Percentiles rank a stretch among this genome's conserved stretches.
phyloP scores from a whole-genome alignment of 1,140 invertebrate genomes.

The Drosophila dunni region DNA sequence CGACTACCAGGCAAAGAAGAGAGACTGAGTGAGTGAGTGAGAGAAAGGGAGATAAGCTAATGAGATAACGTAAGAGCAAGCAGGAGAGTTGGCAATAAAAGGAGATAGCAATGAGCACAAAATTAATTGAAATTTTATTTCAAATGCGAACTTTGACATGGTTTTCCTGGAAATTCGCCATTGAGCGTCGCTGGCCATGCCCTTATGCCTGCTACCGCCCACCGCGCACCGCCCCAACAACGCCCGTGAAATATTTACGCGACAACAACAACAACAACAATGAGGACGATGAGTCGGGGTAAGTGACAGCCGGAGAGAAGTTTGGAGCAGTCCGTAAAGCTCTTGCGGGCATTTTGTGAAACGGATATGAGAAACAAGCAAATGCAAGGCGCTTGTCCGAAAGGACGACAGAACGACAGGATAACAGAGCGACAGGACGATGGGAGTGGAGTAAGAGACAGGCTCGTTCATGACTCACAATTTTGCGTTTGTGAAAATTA shows the following conservation, averaged over 20 bases:
- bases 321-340: constrained; percentile 27
- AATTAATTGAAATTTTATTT: constrained; percentile 74
- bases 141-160: constrained; percentile 68
- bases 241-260: constrained; percentile 60
- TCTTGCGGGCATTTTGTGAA: constrained; percentile 77
- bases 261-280: constrained; percentile 35
- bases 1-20: constrained; percentile 6
- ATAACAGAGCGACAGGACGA: not conserved
- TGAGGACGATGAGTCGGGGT: constrained; percentile 15
- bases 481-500: constrained; percentile 77
- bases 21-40: not conserved
- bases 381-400: constrained; percentile 56
- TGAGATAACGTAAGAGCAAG: constrained; percentile 2
- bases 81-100: not conserved
- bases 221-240: constrained; percentile 14
- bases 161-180: constrained; percentile 55
- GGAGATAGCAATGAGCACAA: constrained; percentile 33
- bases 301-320: constrained; percentile 8
- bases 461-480: constrained; percentile 64
- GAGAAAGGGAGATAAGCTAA: constrained; percentile 1
- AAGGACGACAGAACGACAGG: constrained; percentile 3
- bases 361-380: constrained; percentile 80
- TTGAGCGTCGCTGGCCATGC: constrained; percentile 5
- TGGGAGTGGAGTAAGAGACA: not conserved
- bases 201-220: constrained; percentile 1